These are phyloP conservation scores for Amphipoea lucens DNA, from an alignment of 2,888 invertebrate species.

Conservation along the genomic window DNA sequence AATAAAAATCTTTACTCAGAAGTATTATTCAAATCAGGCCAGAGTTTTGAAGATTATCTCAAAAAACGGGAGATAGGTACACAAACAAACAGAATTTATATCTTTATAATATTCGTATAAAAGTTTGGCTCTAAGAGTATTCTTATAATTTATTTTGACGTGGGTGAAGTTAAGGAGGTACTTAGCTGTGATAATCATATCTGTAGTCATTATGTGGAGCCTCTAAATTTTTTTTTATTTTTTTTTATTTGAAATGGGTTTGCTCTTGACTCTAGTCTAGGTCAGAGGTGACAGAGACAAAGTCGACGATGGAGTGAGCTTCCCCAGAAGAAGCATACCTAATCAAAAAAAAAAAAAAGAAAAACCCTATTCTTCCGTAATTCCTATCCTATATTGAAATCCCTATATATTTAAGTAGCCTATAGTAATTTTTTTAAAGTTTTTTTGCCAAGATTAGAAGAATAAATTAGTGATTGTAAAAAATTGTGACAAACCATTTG, in stretches of 20 bases:
- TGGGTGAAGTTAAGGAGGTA: conserved; percentile 34
- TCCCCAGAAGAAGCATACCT: no score
- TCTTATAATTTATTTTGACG: conserved; percentile 49
- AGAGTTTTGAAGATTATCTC: conserved; percentile 65
- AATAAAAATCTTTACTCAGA: conserved; percentile 48
- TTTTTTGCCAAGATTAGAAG: background rate
- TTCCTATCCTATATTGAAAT: conserved; percentile 1
- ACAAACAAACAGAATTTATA: conserved; percentile 64
- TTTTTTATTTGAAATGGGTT: no score
- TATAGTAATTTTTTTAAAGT: background rate
- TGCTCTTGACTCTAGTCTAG: no score
- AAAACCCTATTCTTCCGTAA: no score
- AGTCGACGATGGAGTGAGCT: no score
- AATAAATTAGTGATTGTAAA: background rate
- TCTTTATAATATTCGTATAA: conserved; percentile 58
- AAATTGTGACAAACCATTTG: background rate
- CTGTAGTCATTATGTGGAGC: conserved; percentile 19
- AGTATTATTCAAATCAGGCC: conserved; percentile 66
- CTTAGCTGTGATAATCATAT: conserved; percentile 22
- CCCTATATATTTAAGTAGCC: background rate
- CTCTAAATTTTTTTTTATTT: background rate
- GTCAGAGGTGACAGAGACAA: no score
- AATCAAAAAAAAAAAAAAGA: no score
- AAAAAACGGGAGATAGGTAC: conserved; percentile 36
- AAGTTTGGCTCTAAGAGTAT: conserved; percentile 50